Percentiles rank a stretch among this genome's conserved stretches.
Conservation (phyloP, 2,797 vertebrate genomes). For the Argya squamiceps region DNA sequence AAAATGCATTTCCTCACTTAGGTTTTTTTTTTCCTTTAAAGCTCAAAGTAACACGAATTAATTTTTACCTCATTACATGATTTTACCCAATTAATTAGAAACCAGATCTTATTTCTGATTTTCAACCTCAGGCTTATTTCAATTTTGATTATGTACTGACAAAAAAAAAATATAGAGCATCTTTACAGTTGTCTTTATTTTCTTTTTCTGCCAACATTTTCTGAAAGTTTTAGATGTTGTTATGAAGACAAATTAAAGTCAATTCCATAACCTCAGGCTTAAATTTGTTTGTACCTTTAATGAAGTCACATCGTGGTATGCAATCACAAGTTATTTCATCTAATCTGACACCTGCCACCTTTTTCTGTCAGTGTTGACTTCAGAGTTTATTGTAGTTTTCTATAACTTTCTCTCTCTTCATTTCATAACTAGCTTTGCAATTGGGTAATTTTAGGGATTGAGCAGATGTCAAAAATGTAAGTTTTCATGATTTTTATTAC, state of each 20-base stretch:
- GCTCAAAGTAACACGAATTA: neutral
- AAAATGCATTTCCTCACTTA: neutral
- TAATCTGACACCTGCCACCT: constrained; percentile 39
- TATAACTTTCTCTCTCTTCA: neutral
- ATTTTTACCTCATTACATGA: neutral
- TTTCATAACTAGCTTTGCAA: neutral
- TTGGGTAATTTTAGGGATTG: neutral
- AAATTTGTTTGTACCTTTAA: constrained; percentile 49
- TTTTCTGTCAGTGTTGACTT: neutral
- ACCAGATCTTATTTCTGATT: neutral
- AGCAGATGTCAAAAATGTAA: neutral
- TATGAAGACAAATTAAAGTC: constrained; percentile 35
- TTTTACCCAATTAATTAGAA: constrained; percentile 12
- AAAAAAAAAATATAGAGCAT: constrained; percentile 10
- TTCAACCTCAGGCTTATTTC: neutral
- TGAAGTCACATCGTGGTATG: neutral
- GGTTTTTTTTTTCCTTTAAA: neutral
- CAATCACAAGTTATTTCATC: constrained; percentile 15
- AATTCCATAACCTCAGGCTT: neutral
- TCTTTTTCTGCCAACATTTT: neutral
- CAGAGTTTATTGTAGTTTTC: neutral
- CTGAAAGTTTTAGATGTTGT: neutral
- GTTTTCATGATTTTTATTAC: neutral
- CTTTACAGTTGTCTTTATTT: neutral
- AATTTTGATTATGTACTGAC: neutral